Evolutionary conservation across 2,888 invertebrate genomes (phyloP), one percentile per base, ranked within the genome.

Genomic region (Mythimna impura): DNA sequence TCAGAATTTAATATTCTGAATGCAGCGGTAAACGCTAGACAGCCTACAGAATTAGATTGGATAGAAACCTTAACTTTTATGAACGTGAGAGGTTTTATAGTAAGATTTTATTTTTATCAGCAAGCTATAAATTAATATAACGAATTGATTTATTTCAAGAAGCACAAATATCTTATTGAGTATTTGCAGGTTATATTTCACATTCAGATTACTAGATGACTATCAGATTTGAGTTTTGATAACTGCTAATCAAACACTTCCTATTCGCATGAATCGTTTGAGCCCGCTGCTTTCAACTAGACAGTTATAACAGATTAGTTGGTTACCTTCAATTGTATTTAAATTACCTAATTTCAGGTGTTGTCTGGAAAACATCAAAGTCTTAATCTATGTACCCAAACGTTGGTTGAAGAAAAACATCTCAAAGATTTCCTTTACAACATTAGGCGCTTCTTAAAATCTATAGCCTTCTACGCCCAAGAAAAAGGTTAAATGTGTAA

Each of bases 401-500:
- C 7, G 17, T 47, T 30, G 12, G 30, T n/a, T 64, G 8, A 34
- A 22, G 17, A 57, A 66, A 47, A n/a, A 47, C 3, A 64, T 7
- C 3, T 17, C 7, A 12, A 66, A 47, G 17, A 66, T 17, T 30
- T 50, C 9, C 43, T 52, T 43, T 12, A n/a, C 34, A 36, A 60
- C 22, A 58, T 73, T 43, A 54, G 50, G 6, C 8, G 25, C 25
- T 77, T 74, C 34, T 58, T 10, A 30, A 69, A 77, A 74, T 76
- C 20, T 76, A 68, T 14, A 10, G 77, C 36, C 30, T 40, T 52
- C 30, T 17, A 22, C n/a, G 52, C 47, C 43, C 70, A 54, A 70
- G 74, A 69, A 77, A 74, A 74, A 77, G 77, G 70, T 77, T 77
- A 22, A 77, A 77, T 74, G 77, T 74, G 74, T 73, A 77, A 77